Conservation (phyloP, 2,888 invertebrate genomes). For the Alentia gelatinosa region DNA sequence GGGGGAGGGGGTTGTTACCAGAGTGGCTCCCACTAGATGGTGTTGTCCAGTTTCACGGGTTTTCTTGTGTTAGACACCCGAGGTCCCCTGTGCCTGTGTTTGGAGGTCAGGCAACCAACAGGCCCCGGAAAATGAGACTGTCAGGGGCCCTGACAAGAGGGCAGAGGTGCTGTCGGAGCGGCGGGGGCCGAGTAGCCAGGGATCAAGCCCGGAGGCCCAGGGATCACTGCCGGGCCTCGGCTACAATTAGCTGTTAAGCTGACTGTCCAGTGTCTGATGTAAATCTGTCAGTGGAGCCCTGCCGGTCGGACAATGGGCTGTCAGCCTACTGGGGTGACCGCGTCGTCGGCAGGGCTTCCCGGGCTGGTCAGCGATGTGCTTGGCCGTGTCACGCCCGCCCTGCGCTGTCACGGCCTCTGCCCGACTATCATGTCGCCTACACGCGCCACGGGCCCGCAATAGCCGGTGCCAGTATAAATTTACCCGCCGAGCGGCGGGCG, state of each 20-base stretch:
- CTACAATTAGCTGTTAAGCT: conserved; percentile 52
- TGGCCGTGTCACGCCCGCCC: background rate
- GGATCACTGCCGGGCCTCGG: conserved; percentile 29
- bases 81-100: background rate
- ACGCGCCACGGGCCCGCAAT: background rate
- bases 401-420: background rate
- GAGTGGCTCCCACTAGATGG: background rate
- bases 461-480: too few relatives aligned
- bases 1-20: background rate
- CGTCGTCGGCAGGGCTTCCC: background rate
- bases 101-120: conserved; percentile 36
- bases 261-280: conserved; percentile 51
- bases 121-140: conserved; percentile 45
- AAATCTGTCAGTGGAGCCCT: conserved; percentile 28
- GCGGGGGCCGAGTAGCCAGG: conserved; percentile 51
- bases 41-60: background rate
- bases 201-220: conserved; percentile 23
- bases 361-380: background rate
- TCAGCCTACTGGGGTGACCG: background rate
- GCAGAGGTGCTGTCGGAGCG: conserved; percentile 32
- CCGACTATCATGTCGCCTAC: background rate
- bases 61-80: background rate
- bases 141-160: conserved; percentile 46
- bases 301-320: conserved; percentile 17
- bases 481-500: background rate